These are phyloP conservation scores for Platichthys flesus DNA, from an alignment of 2,113 vertebrate genomes.

Conservation along the genomic window DNA sequence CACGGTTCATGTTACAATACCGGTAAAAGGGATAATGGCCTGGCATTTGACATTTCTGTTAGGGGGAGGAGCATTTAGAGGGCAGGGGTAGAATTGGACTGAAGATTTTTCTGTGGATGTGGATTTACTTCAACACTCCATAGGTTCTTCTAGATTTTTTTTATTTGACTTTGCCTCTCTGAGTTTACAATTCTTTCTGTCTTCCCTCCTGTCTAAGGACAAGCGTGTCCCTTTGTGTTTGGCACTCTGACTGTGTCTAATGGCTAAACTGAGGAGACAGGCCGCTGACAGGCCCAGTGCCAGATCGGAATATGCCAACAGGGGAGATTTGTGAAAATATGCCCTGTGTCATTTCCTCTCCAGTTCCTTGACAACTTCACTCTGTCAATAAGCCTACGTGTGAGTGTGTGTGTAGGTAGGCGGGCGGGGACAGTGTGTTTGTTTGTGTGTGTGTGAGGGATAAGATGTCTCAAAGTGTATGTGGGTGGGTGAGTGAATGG, in stretches of 20 bases:
- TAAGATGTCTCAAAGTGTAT: conserved; percentile 49
- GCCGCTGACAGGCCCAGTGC: conserved; percentile 80
- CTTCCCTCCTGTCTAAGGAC: conserved; percentile 62
- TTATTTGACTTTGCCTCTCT: conserved; percentile 8
- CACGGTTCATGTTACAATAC: conserved; percentile 76
- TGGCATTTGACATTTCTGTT: conserved; percentile 73
- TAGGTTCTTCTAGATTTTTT: not conserved
- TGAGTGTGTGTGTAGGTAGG: conserved; percentile 58
- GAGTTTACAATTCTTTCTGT: conserved; percentile 53
- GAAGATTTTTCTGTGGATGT: conserved; percentile 49
- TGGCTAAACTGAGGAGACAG: conserved; percentile 80
- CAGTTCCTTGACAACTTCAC: conserved; percentile 76
- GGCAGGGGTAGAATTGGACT: conserved; percentile 31
- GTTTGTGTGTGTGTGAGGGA: conserved; percentile 34
- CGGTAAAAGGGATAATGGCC: conserved; percentile 68
- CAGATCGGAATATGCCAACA: conserved; percentile 73
- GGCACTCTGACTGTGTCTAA: conserved; percentile 70
- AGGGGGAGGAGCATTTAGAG: conserved; percentile 5
- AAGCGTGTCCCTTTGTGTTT: conserved; percentile 65
- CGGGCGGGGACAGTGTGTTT: conserved; percentile 22
- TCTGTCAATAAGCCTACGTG: conserved; percentile 66
- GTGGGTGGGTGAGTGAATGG: conserved; percentile 50
- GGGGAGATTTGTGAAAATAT: conserved; percentile 82
- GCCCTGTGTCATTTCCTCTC: conserved; percentile 79
- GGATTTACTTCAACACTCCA: conserved; percentile 12